phyloP scores from a whole-genome alignment of 2,113 vertebrate genomes.

The Narcine bancroftii region DNA sequence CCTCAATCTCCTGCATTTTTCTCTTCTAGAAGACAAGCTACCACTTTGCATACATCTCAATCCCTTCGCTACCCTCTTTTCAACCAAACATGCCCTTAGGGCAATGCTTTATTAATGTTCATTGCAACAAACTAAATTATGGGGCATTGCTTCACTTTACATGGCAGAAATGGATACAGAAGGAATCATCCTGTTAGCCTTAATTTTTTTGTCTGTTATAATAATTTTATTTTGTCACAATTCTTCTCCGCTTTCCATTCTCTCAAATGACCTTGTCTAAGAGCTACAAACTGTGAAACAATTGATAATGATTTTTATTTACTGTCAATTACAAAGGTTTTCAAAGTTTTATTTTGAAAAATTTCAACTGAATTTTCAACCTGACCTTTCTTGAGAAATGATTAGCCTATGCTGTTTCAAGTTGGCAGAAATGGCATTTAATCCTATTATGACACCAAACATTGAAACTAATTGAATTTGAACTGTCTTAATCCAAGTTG shows the following conservation, averaged over 20 bases:
- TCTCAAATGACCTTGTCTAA: neutral
- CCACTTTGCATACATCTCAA: neutral
- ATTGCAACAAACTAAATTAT: neutral
- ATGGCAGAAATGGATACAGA: neutral
- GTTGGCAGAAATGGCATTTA: neutral
- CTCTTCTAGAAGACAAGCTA: neutral
- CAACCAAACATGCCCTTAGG: neutral
- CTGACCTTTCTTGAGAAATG: neutral
- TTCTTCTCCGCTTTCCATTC: neutral
- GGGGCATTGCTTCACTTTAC: neutral
- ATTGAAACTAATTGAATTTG: conserved; percentile 25
- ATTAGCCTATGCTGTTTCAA: neutral
- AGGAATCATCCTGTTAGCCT: neutral
- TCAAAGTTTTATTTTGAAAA: neutral
- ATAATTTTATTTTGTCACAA: neutral
- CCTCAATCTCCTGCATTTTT: neutral
- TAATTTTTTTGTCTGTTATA: neutral
- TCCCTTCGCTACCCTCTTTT: neutral
- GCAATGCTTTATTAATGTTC: neutral
- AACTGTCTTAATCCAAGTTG: conserved; percentile 32
- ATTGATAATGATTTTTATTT: neutral
- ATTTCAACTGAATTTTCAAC: neutral
- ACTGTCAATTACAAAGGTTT: neutral
- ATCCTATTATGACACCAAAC: conserved; percentile 9
- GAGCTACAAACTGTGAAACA: neutral